phyloP scores from a whole-genome alignment of 2,888 invertebrate genomes.

The Nemotelus nigrinus region DNA sequence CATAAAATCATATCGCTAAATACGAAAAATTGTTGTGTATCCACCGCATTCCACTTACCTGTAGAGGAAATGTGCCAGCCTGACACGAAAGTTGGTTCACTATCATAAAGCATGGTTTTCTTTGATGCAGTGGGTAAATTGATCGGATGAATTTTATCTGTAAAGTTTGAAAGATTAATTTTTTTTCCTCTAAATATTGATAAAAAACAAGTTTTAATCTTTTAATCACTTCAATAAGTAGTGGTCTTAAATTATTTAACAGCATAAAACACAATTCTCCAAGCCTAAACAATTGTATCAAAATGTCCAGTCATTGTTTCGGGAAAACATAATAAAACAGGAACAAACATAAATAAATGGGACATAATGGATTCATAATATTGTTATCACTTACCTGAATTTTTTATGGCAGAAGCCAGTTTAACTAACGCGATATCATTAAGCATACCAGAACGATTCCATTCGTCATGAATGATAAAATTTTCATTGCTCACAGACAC shows the following conservation, averaged over 20 bases:
- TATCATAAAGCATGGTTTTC: neutral
- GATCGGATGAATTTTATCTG: neutral
- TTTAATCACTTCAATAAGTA: too few species aligned
- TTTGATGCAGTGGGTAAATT: neutral
- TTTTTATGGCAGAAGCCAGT: neutral
- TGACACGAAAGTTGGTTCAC: neutral
- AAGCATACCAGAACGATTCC: slow-evolving; percentile 19
- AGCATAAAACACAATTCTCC: too few species aligned
- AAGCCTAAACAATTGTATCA: too few species aligned
- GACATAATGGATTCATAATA: neutral
- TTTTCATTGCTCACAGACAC: neutral
- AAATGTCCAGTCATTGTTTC: too few species aligned
- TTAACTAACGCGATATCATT: slow-evolving; percentile 24
- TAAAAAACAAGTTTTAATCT: too few species aligned
- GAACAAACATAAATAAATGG: neutral
- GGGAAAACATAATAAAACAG: neutral
- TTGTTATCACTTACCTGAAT: slow-evolving; percentile 11
- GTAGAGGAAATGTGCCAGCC: neutral
- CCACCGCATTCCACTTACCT: neutral
- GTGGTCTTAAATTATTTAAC: too few species aligned
- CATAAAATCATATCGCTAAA: neutral
- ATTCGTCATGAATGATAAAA: slow-evolving; percentile 24
- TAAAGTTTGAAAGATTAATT: neutral
- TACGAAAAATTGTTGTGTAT: too few species aligned
- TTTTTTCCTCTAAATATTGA: too few species aligned